Evolutionary conservation across 2,888 invertebrate species (phyloP), one percentile per base, ranked within the genome.

Genomic region (Branchipolynoe longqiensis): DNA sequence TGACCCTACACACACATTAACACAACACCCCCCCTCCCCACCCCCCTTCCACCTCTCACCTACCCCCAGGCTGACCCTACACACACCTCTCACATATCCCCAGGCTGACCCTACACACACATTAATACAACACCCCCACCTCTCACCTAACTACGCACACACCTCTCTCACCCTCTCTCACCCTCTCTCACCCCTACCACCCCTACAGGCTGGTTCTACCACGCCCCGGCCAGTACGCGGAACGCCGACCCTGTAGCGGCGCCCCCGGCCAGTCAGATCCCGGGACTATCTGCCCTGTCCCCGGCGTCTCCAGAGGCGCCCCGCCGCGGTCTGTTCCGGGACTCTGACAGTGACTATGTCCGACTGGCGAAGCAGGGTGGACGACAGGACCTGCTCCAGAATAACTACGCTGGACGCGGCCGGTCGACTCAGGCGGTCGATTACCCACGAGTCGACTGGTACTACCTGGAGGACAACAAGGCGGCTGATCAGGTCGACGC

Each of bases 291-390:
- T 58, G 90, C 89, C 69, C 88, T 64, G 3, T 28, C 62, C 0
- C 31, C 41, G 14, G 38, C 14, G 6, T 22, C 36, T 28, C 14
- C 22, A 1, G 40, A 81, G 1, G n/a, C 25, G 33, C n/a, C 14
- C 54, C 31, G 22, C n/a, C 25, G 25, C 22, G 31, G 22, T 18
- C 14, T 74, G 41, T 41, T 84, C 69, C 25, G 88, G 64, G 92
- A 92, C 54, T 89, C 92, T 28, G 93, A 93, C 86, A 91, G 91
- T 14, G 91, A 91, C 82, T 93, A 93, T 87, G 90, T 92, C 41
- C 88, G 91, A 31, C 87, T 93, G 62, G 92, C 92, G 12, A 93
- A 93, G 87, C 91, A 91, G 87, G 93, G 93, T 28, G 93, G 93
- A 6, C 88, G 92, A 86, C 89, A 90, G 28, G 92, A 92, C 90